Base-by-base conservation (phyloP, 1,140 invertebrate genomes). In the Drosophila paulistorum region DNA sequence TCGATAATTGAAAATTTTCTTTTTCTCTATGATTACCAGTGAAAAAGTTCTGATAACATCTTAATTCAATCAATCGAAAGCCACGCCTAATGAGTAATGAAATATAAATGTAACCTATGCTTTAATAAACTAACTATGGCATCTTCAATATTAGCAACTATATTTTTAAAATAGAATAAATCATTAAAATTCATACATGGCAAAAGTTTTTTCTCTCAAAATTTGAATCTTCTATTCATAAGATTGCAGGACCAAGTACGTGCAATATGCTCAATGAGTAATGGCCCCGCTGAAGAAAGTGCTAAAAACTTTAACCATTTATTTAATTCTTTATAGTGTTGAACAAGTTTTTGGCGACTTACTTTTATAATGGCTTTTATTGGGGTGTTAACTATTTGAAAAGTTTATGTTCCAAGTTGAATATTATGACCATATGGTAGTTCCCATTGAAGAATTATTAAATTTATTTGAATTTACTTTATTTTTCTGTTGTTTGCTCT, bases 261-360 rank as follows among this genome's bases (percentile, higher is more conserved):
- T 42, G 41, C 39, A 64, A 45, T 73, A 48, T 71, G 73, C 23
- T 60, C 54, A 51, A 64, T 79, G 83, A 86, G 55, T 86, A 83
- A 86, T 86, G 79, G 73, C 9, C 35, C 26, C 6, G 17, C 7
- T 17, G 20, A 48, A 20, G 10, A 45, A 51, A 48, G 17, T 17
- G 65, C 48, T 35, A 7, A 57, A 51, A 71, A 75, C 41, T 79
- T 62, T 42, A 51, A 63, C 71, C 61, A 74, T 65, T 74, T 23
- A 51, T 51, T 23, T 23, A 51, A 51, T 51, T 20, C 17, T 51
- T 51, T 68, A 72, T 70, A 86, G 65, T 71, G 79, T 70, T 79
- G 72, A 76, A 75, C 68, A 72, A 66, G 51, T 70, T 72, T 71
- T 37, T 42, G 17, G 45, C 26, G 61, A 45, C 57, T 30, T 54